phyloP scores from a whole-genome alignment of 23 tunicate genomes.

The Oikopleura dioica region DNA sequence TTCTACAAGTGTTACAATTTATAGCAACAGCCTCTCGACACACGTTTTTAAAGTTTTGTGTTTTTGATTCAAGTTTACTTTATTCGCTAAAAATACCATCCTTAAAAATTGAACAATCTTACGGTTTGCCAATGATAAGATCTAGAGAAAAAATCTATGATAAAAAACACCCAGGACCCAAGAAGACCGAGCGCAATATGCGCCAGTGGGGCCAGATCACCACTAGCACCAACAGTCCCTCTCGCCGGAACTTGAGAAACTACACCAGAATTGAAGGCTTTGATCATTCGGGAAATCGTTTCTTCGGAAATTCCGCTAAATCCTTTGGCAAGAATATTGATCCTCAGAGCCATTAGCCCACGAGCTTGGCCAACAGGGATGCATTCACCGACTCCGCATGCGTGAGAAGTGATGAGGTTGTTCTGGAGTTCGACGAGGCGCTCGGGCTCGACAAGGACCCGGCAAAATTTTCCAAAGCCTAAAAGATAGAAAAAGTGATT shows the following conservation, averaged over 20 bases:
- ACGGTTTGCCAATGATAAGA: no score
- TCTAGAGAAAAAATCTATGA: no score
- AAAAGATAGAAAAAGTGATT: no score
- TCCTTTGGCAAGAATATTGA: conserved; percentile 79
- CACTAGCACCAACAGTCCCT: conserved; percentile 70
- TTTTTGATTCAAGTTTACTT: no score
- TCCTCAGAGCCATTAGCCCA: conserved; percentile 63
- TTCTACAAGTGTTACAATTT: no score
- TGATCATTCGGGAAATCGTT: conserved; percentile 23
- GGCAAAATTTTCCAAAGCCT: conserved; percentile 81
- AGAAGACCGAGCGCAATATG: conserved; percentile 70
- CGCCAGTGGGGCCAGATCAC: conserved; percentile 71
- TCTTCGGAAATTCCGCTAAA: conserved; percentile 52
- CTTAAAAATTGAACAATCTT: no score
- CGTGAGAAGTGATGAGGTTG: conserved; percentile 64
- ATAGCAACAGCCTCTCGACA: no score
- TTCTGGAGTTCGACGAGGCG: conserved; percentile 35
- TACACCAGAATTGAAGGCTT: conserved; percentile 44
- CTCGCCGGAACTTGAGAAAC: conserved; percentile 38
- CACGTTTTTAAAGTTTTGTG: no score
- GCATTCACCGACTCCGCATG: conserved; percentile 64
- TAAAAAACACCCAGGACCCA: no score
- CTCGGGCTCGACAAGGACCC: conserved; percentile 23
- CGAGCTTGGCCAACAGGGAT: conserved; percentile 36
- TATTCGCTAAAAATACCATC: no score